Evolutionary conservation across 2,888 invertebrate genomes (phyloP), one percentile per base, ranked within the genome.

Genomic region (Galerucella calmariensis): DNA sequence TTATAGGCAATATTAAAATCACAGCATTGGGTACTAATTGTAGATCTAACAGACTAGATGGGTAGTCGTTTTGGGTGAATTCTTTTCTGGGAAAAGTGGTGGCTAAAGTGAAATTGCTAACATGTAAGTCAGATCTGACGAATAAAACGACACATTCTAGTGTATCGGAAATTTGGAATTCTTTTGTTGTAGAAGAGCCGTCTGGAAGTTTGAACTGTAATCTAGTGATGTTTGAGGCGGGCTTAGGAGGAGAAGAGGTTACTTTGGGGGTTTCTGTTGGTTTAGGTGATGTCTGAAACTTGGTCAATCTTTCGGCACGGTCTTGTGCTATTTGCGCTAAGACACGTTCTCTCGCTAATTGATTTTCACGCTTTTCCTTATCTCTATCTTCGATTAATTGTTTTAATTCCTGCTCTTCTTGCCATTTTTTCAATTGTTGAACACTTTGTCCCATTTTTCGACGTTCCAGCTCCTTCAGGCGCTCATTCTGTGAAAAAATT

Each of bases 141-240:
- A 87, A 89, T 68, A 78, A 69, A 20, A 88, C 87, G 58, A 90
- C 88, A n/a, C 90, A 89, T 0, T 88, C 88, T 3, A 97, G 87
- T 0, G 92, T 91, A 27, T 91, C 91, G 59, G 89, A 88, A 0
- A 93, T 91, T 46, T 92, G 89, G 85, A 97, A 97, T 79, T 92
- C 91, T 48, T 94, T 92, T 3, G 92, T 92, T 77, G 93, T 90
- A 0, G 93, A 90, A 0, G 91, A 90, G 0, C 97, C 97, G 86
- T 95, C 94, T 0, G 97, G 95, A 79, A 97, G 85, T 82, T 95
- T 93, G 85, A 97, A 96, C 88, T 97, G 97, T 56, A 98, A 91
- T 69, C 95, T 90, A 0, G 95, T 90, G 56, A 88, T 86, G 77
- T 91, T 90, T 71, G 88, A 46, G 65, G 75, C 72, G 14, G 77